These are phyloP conservation scores for Microtus montanus DNA, from an alignment of 2,113 vertebrate genomes.

Conservation along the genomic window DNA sequence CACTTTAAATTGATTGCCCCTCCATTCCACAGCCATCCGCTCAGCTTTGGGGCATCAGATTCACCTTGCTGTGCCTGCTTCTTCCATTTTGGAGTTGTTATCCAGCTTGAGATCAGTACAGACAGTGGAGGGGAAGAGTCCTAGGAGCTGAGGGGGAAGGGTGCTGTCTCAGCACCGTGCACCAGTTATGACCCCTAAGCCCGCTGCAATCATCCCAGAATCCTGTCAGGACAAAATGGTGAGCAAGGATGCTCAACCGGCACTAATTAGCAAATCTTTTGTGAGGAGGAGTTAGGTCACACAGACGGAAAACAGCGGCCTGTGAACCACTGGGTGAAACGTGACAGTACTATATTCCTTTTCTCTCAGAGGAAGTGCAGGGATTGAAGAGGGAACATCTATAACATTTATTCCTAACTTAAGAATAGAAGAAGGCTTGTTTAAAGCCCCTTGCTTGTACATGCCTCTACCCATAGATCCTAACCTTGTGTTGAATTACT, in stretches of 20 bases:
- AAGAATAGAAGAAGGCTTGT: background rate
- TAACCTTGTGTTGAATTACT: background rate
- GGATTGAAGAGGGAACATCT: background rate
- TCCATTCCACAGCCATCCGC: constrained; percentile 1
- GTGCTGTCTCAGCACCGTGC: constrained; percentile 75
- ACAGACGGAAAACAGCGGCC: background rate
- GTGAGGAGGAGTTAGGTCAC: constrained; percentile 57
- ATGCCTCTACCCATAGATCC: background rate
- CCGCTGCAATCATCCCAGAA: constrained; percentile 72
- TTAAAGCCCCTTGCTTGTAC: fast-evolving
- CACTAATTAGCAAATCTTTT: constrained; percentile 72
- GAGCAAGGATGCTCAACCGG: constrained; percentile 69
- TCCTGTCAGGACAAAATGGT: constrained; percentile 76
- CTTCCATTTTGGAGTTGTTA: constrained; percentile 71
- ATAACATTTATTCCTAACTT: background rate
- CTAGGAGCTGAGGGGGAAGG: constrained; percentile 74
- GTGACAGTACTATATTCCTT: constrained; percentile 62
- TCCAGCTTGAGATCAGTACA: constrained; percentile 73
- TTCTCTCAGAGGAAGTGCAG: constrained; percentile 38
- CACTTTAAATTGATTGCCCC: constrained; percentile 65
- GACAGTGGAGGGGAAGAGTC: constrained; percentile 73
- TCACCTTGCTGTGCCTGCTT: constrained; percentile 52
- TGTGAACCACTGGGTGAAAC: constrained; percentile 61
- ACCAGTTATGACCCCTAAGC: constrained; percentile 52
- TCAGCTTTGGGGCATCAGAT: constrained; percentile 73